phyloP scores from a whole-genome alignment of 2,888 invertebrate genomes.

The Caenorhabditis auriculariae region DNA sequence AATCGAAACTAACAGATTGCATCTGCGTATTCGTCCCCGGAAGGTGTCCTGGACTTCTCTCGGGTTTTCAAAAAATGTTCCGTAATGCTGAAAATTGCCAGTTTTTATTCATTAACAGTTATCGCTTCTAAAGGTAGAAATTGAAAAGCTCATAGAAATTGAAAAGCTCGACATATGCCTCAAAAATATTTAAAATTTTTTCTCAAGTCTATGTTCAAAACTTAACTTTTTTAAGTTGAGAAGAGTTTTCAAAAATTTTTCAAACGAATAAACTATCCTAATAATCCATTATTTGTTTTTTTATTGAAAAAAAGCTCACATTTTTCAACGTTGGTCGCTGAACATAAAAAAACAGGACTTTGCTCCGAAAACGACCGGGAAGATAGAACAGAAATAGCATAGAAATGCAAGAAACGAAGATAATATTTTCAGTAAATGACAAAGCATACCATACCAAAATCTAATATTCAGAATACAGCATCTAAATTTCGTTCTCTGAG shows the following conservation, averaged over 20 bases:
- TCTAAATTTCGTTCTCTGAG: too few species aligned
- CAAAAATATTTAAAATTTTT: background rate
- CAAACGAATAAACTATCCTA: too few species aligned
- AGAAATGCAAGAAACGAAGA: background rate
- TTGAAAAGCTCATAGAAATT: background rate
- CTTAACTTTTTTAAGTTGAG: too few species aligned
- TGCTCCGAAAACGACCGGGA: background rate
- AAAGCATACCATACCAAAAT: constrained; percentile 4
- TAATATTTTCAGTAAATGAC: background rate
- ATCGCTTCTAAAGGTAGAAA: background rate
- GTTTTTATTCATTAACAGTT: background rate
- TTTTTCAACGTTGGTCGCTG: constrained; percentile 34
- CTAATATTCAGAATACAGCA: constrained; percentile 12
- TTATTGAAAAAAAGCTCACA: constrained; percentile 11
- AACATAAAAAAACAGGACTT: constrained; percentile 27
- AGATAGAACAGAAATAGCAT: background rate
- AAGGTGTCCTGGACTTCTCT: constrained; percentile 31
- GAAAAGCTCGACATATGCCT: background rate
- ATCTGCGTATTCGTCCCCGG: too few species aligned
- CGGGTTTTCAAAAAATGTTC: constrained; percentile 36
- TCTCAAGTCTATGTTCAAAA: too few species aligned
- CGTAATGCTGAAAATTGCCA: constrained; percentile 29
- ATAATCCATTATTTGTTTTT: too few species aligned
- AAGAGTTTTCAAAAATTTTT: too few species aligned
- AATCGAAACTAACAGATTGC: too few species aligned